These are phyloP conservation scores for Chymomyza caudatula DNA, from an alignment of 2,888 invertebrate genomes.

Conservation along the genomic window DNA sequence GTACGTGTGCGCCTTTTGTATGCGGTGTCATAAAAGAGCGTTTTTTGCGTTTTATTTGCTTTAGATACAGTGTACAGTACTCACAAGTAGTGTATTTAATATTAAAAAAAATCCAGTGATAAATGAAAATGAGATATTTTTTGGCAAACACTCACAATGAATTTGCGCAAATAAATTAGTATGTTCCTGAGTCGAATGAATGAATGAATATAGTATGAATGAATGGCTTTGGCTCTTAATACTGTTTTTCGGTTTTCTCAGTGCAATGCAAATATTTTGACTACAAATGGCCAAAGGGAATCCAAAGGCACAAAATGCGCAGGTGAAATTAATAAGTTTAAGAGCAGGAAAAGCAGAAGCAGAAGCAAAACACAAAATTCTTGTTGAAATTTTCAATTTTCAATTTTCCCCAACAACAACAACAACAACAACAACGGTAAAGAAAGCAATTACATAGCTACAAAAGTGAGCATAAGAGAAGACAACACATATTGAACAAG, in stretches of 20 bases:
- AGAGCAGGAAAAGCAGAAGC: not conserved
- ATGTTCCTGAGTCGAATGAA: not conserved
- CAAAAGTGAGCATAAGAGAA: not conserved
- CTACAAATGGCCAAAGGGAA: constrained; percentile 23
- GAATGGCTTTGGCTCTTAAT: constrained; percentile 2
- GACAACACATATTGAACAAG: not conserved
- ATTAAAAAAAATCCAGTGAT: not conserved
- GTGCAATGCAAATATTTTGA: constrained; percentile 28
- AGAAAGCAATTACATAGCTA: constrained; percentile 3
- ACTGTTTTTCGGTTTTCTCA: constrained; percentile 18
- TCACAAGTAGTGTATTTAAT: not conserved
- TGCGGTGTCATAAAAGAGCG: constrained; percentile 25
- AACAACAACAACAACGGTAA: not conserved
- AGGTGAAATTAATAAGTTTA: constrained; percentile 18
- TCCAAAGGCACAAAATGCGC: constrained; percentile 3
- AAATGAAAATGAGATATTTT: not conserved
- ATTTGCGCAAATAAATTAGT: not conserved
- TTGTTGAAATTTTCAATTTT: not conserved
- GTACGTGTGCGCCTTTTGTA: not conserved
- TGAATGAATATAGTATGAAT: not conserved
- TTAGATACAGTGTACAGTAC: constrained; percentile 14
- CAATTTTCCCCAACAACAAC: not conserved
- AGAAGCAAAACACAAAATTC: not conserved
- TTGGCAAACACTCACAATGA: not conserved
- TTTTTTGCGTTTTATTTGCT: constrained; percentile 13